Base-by-base conservation (phyloP, 2,888 invertebrate genomes). In the Lordiphosa andalusiaca region DNA sequence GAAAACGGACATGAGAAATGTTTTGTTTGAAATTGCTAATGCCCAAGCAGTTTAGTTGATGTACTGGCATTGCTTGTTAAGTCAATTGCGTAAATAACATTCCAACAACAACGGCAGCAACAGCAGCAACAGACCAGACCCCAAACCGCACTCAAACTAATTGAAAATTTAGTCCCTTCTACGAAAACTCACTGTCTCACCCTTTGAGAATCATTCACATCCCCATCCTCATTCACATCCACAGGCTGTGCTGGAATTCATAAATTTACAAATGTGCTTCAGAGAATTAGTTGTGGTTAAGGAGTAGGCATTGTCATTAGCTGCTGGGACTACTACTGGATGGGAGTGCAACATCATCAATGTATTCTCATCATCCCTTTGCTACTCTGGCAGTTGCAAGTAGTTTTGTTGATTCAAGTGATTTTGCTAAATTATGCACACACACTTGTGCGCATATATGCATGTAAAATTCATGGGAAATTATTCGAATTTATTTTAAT, bases 11-110 rank as follows among this genome's bases (percentile, higher is more conserved):
- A 21, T 12, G 19, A 12, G 33, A 42, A 42, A 37, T 37, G 44
- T 33, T 39, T 44, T 30, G 30, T 30, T 30, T 30, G 16, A 41
- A 16, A 59, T 49, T 33, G 33, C 37, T n/a, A 12, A 25, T 9
- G 9, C 25, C 6, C 12, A 9, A 13, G 67, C 46, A 30, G 42
- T 62, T 46, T 50, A 41, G 50, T 46, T 60, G 55, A 53, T 53
- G 67, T 41, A 48, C 39, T 2, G 36, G 44, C 37, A 44, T 60
- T 58, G 54, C 63, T 58, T 55, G 68, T 72, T 68, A 66, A 82
- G 67, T 84, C 75, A 78, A 74, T 84, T 77, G 74, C 70, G 66
- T 84, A 72, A 82, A 84, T 84, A 82, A 68, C 72, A 72, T 77
- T 64, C 56, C 30, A 30, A 30, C 9, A 30, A 40, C 39, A 30